Evolutionary conservation across 2,888 invertebrate species (phyloP).

Genomic region (Morinoia aosen): DNA sequence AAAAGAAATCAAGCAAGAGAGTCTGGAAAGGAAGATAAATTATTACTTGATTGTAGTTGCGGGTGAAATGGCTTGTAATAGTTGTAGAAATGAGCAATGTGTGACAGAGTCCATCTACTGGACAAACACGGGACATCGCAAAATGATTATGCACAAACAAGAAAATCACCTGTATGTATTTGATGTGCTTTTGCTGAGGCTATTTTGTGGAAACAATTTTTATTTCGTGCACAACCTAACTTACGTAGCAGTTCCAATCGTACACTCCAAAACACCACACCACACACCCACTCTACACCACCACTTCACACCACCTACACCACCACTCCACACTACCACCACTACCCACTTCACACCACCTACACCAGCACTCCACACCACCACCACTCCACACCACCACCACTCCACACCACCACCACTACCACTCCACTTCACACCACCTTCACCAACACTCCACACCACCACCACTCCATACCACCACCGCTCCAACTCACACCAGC

Average conservation of each 20-base stretch:
- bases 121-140: no score
- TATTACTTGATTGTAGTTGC: not conserved
- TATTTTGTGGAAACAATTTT: not conserved
- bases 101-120: no score
- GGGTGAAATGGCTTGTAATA: not conserved
- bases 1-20: not conserved
- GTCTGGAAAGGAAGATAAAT: not conserved
- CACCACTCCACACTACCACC: not conserved
- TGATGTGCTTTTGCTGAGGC: not conserved
- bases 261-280: not conserved
- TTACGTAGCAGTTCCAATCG: not conserved
- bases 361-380: not conserved
- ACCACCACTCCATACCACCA: not conserved
- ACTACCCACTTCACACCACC: not conserved
- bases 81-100: no score
- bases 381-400: not conserved
- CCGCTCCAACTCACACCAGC: not conserved
- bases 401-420: not conserved
- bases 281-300: not conserved
- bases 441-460: not conserved
- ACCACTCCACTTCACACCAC: not conserved
- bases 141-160: no score
- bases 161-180: not conserved
- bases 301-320: not conserved
- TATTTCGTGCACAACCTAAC: no score